Percentiles rank a stretch among this genome's conserved stretches.
Evolutionary conservation across 2,797 vertebrate species (phyloP).

Genomic region (Champsocephalus esox): DNA sequence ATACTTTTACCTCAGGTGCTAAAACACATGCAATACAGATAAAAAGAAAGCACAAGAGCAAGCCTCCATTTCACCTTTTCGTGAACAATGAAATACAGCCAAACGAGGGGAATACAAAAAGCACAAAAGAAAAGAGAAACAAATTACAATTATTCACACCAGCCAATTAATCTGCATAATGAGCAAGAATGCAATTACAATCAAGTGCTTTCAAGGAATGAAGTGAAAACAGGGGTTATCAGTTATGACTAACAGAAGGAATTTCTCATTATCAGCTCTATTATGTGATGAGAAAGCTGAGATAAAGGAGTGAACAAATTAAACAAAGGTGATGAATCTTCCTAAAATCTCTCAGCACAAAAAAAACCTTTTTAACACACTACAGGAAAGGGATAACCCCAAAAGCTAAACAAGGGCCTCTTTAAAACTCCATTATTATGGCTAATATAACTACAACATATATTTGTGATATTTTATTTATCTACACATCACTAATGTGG

Average conservation of each 20-base stretch:
- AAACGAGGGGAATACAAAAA: neutral
- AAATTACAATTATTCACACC: slow-evolving; percentile 9
- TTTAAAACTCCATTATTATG: neutral
- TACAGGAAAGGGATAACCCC: too few relatives aligned
- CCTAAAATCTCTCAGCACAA: neutral
- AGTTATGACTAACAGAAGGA: neutral
- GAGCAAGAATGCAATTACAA: slow-evolving; percentile 19
- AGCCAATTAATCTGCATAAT: slow-evolving; percentile 38
- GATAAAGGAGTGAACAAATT: slow-evolving; percentile 3
- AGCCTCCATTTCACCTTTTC: neutral
- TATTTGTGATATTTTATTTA: neutral
- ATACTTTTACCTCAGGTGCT: slow-evolving; percentile 21
- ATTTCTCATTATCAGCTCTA: neutral
- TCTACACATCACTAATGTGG: neutral
- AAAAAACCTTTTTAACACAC: too few relatives aligned
- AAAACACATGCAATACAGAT: slow-evolving; percentile 12
- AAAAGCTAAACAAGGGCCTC: too few relatives aligned
- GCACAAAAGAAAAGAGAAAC: neutral
- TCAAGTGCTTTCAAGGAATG: neutral
- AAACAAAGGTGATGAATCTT: neutral
- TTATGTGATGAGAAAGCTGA: neutral
- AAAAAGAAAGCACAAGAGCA: neutral
- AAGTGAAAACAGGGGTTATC: slow-evolving; percentile 24
- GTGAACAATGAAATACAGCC: neutral
- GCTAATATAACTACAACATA: neutral